Base-by-base conservation (phyloP, 2,797 vertebrate genomes). In the Rhinella marina region DNA sequence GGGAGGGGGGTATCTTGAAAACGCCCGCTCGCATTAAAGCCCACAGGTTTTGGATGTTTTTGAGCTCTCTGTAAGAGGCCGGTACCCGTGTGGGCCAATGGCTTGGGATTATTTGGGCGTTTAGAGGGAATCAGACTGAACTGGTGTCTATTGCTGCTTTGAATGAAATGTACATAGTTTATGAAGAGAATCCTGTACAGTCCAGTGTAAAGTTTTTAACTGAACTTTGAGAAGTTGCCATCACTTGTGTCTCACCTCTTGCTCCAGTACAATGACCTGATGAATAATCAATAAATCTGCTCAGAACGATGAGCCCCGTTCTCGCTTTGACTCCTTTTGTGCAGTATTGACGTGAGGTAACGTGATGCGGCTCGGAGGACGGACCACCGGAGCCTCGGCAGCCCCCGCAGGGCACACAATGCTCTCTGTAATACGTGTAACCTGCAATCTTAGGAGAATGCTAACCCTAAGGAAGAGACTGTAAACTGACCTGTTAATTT, bases 131-230 rank as follows among this genome's bases (percentile, higher is more conserved):
- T 29, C 81, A 48, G 54, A 96, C 95, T 94, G 91, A 95, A 95
- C 94, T 98, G 96, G 97, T 98, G 97, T 99, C 96, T 98, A 98
- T 99, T 98, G 98, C 98, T 99, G 98, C 98, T 99, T 99, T 97
- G 95, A 97, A 96, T 95, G 99, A 98, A 98, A 98, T 99, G 98
- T 99, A 99, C 98, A 99, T 99, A 99, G 97, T 99, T 99, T 99
- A 99, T 99, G 97, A 90, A 72, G n/a, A 94, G 94, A 94, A 97
- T 96, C 98, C 97, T 99, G 98, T 99, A 99, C 98, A 99, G 98
- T 99, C 97, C 98, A 98, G 98, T 99, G 98, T 99, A 99, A 99
- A 99, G 98, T 99, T 99, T 99, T 98, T 99, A 99, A 99, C 88
- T 98, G 98, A 97, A 99, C 97, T 96, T 97, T 96, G 19, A 80